These are phyloP conservation scores for Calosoma granatense DNA, from an alignment of 1,140 invertebrate genomes.

Conservation along the genomic window DNA sequence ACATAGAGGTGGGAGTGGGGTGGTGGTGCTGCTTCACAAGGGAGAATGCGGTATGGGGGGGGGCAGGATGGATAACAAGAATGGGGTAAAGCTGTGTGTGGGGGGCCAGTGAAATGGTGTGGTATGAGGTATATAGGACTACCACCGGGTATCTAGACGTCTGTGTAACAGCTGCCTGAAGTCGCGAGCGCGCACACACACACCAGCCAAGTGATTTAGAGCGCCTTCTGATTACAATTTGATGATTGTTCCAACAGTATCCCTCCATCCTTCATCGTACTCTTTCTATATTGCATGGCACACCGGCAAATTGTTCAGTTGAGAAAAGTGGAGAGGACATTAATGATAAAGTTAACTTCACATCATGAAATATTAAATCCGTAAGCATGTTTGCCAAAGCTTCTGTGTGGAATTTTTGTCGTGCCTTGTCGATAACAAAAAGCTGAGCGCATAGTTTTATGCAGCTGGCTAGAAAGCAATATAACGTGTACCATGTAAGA, in stretches of 20 bases:
- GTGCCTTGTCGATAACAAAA: too few species aligned
- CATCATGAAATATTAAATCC: constrained; percentile 23
- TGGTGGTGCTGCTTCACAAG: too few species aligned
- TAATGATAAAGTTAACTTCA: constrained; percentile 24
- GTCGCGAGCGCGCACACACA: constrained; percentile 18
- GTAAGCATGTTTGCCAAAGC: too few species aligned
- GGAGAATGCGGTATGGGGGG: too few species aligned
- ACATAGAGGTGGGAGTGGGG: not conserved
- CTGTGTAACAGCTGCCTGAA: constrained; percentile 20
- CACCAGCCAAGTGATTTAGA: constrained; percentile 24
- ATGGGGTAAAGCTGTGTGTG: not conserved
- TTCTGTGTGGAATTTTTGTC: too few species aligned
- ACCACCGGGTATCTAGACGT: not conserved
- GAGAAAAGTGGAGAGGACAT: constrained; percentile 25
- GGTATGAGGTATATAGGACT: not conserved
- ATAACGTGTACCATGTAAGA: too few species aligned
- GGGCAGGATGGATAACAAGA: too few species aligned
- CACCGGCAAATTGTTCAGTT: constrained; percentile 16
- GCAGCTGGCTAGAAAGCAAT: too few species aligned
- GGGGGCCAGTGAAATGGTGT: not conserved
- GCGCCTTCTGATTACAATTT: constrained; percentile 32
- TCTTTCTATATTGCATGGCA: constrained; percentile 10
- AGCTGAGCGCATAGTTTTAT: too few species aligned
- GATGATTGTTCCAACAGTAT: constrained; percentile 28
- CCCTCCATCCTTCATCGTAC: not conserved